Evolutionary conservation across 2,113 vertebrate species (phyloP).

Genomic region (Thalassoma bifasciatum): DNA sequence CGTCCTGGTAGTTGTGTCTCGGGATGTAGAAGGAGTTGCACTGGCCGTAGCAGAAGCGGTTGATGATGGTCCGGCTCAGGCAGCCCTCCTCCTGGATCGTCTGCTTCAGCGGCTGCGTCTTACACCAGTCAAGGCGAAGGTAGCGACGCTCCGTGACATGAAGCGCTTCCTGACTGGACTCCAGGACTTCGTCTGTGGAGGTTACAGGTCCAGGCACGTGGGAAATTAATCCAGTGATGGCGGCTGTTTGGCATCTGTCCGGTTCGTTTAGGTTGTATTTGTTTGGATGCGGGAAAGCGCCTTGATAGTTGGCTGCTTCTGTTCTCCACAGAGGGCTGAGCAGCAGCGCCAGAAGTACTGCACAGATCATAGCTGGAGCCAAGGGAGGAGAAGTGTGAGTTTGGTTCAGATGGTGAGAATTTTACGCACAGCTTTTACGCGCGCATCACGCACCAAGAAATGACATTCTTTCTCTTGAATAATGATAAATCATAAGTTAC

Average conservation of each 20-base stretch:
- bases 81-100: conserved; percentile 94
- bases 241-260: conserved; percentile 84
- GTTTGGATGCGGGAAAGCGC: conserved; percentile 89
- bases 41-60: conserved; percentile 97
- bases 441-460: background rate
- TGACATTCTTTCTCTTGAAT: too few species aligned
- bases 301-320: conserved; percentile 83
- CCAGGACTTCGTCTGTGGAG: conserved; percentile 91
- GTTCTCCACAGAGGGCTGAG: conserved; percentile 75
- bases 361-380: conserved; percentile 79
- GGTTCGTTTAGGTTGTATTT: conserved; percentile 91
- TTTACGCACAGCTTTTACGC: conserved; percentile 64
- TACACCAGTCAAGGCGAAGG: conserved; percentile 95
- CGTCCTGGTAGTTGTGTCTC: conserved; percentile 90
- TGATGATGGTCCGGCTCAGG: conserved; percentile 92
- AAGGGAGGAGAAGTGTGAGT: background rate
- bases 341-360: conserved; percentile 83
- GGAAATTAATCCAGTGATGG: conserved; percentile 82
- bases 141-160: conserved; percentile 96
- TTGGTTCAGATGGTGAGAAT: background rate
- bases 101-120: conserved; percentile 96
- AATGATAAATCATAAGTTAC: conserved; percentile 39
- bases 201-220: conserved; percentile 82
- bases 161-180: conserved; percentile 95
- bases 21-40: conserved; percentile 99